Base-by-base conservation (phyloP, 2,113 vertebrate species). In the Stomatorhinus ivindoensis region DNA sequence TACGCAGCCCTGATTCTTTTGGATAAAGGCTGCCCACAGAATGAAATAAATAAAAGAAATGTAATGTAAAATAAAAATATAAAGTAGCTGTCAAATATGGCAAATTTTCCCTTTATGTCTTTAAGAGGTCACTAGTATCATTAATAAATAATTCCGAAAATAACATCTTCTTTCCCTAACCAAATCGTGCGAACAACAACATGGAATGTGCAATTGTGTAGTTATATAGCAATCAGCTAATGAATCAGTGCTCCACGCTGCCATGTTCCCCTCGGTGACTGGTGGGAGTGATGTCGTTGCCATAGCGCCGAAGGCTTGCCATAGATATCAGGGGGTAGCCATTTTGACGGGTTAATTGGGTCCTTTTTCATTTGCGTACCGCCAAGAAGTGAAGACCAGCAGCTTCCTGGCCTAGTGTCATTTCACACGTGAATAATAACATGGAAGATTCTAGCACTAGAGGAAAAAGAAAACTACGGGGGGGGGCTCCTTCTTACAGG, bases 271-370 rank as follows among this genome's bases (percentile, higher is more conserved):
- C 51, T 17, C 47, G 39, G 27, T 13, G 50, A 58, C 58, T 27
- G 89, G 24, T 84, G 76, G 80, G 53, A 61, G 88, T 31, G 87
- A 61, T 89, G n/a, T 55, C 3, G 87, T 89, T 91, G 51, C 89
- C 73, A 87, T 83, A 88, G 73, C 46, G 58, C 86, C 13, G 21
- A 17, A 48, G 69, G 24, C 73, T 88, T 88, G 86, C 55, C 85
- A 83, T 83, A 76, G 46, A 50, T 87, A 65, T 85, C 35, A 47
- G 76, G 80, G 88, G 61, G 86, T 76, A 84, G 46, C 44, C 90
- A 21, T 84, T 89, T 80, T 51, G 24, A 83, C 88, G 84, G 65
- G 90, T 88, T 89, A 91, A 91, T 91, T 89, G 82, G 44, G 44
- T 82, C 17, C 69, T 82, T 88, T 87, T 89, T 87, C 51, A 89